Conservation (phyloP, 2,888 invertebrate species). For the Cataglyphis livida region DNA sequence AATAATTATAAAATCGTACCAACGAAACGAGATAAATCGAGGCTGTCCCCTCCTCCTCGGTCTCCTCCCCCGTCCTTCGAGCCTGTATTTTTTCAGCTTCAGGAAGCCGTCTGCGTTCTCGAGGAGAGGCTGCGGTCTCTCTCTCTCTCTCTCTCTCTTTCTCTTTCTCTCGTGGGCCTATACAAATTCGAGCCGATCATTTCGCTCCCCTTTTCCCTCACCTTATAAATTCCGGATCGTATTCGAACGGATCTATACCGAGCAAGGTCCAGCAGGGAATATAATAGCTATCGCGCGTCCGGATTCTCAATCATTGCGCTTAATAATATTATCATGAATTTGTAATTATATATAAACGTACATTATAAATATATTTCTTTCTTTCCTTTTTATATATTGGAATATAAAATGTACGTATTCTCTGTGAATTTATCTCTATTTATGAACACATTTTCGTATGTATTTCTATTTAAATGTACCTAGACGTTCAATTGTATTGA, state of each 20-base stretch:
- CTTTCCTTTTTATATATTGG: not conserved
- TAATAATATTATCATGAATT: conserved; percentile 28
- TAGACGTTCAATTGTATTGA: conserved; percentile 19
- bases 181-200: conserved; percentile 39
- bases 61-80: not conserved
- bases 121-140: conserved; percentile 18
- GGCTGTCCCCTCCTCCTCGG: not conserved
- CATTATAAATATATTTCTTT: not conserved
- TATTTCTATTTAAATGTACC: not conserved
- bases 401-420: not conserved
- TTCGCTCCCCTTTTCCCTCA: conserved; percentile 7
- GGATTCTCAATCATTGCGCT: not conserved
- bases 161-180: conserved; percentile 16
- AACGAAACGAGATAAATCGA: conserved; percentile 70
- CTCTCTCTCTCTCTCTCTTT: not conserved
- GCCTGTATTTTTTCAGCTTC: conserved; percentile 66
- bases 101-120: conserved; percentile 35
- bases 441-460: not conserved
- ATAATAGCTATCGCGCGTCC: not conserved
- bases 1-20: conserved; percentile 83
- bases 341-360: not conserved
- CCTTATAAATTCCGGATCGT: conserved; percentile 17
- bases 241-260: conserved; percentile 18
- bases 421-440: not conserved
- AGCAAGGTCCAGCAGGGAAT: not conserved